These are phyloP conservation scores for Tychaedon coryphoeus DNA, from an alignment of 2,113 vertebrate genomes.

Conservation along the genomic window DNA sequence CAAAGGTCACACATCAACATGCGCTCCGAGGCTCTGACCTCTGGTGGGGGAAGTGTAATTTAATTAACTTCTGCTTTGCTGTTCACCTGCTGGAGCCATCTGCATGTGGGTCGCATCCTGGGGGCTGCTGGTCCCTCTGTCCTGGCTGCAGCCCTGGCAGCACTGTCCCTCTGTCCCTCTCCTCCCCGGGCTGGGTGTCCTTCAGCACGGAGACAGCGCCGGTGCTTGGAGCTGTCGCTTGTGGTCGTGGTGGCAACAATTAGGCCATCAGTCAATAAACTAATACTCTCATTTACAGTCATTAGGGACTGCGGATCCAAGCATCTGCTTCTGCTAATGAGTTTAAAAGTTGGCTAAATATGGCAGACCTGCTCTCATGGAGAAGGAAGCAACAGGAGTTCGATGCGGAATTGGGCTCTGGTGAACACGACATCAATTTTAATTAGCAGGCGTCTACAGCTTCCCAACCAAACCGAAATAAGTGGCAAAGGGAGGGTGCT, in stretches of 20 bases:
- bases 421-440: constrained; percentile 16
- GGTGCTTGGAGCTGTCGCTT: not conserved
- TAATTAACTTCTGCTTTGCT: constrained; percentile 21
- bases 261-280: constrained; percentile 57
- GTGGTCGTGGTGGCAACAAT: constrained; percentile 41
- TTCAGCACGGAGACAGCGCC: not conserved
- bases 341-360: constrained; percentile 50
- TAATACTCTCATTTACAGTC: constrained; percentile 59
- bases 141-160: not conserved
- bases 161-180: not conserved
- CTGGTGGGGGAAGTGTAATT: not conserved
- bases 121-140: not conserved
- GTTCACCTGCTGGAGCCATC: not conserved
- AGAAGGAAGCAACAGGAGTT: constrained; percentile 20
- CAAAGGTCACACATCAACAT: not conserved
- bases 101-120: not conserved
- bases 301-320: constrained; percentile 36
- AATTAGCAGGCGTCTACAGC: not conserved
- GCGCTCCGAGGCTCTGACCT: not conserved
- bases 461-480: not conserved
- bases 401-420: not conserved
- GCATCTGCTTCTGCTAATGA: constrained; percentile 52
- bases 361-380: not conserved
- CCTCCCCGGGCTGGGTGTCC: not conserved
- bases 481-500: not conserved